Conservation (phyloP, 2,797 vertebrate genomes). For the Neomorphus geoffroyi region DNA sequence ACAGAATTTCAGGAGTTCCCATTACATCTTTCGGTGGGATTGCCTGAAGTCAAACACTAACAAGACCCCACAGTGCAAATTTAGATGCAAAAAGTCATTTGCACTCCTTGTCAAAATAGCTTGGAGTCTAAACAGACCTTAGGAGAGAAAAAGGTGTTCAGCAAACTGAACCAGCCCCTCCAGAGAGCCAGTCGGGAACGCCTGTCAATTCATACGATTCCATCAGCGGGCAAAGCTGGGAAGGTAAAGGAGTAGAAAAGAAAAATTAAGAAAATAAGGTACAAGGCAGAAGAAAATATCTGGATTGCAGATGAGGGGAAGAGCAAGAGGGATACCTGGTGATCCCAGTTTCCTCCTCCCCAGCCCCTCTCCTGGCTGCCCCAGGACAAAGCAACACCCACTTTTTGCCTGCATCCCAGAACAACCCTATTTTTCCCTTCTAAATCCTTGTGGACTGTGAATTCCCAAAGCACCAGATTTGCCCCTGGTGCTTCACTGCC, state of each 20-base stretch:
- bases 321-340: neutral
- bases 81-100: neutral
- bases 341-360: neutral
- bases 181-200: neutral
- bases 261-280: neutral
- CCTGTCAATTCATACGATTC: fast-evolving
- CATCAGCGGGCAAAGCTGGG: neutral
- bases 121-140: neutral
- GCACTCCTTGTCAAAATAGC: neutral
- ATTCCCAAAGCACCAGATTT: neutral
- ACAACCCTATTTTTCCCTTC: neutral
- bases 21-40: neutral
- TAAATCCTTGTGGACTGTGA: fast-evolving
- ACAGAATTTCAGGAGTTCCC: neutral
- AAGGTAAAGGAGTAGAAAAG: neutral
- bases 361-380: fast-evolving
- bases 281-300: neutral
- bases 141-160: neutral
- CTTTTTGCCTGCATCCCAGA: neutral
- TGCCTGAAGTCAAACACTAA: neutral
- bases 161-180: neutral
- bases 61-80: neutral
- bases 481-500: neutral
- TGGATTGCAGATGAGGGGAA: neutral
- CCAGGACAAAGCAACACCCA: neutral